Evolutionary conservation across 2,888 invertebrate species (phyloP).

Genomic region (Calephelis perditalis): DNA sequence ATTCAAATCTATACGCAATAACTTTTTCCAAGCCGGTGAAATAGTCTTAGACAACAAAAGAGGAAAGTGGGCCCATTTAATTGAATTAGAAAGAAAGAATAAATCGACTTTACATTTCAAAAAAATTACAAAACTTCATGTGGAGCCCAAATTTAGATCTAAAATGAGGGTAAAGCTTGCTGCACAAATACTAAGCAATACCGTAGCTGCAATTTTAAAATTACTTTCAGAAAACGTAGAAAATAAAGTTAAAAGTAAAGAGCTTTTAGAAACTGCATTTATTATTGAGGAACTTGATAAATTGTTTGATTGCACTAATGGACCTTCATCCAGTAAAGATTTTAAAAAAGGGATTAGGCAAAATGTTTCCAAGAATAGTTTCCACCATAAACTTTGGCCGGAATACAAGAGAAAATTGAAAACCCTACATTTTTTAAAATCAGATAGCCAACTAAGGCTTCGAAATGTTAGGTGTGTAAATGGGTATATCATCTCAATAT

Average conservation of each 20-base stretch:
- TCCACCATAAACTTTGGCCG: not conserved
- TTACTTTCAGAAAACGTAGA: not conserved
- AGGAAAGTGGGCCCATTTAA: constrained; percentile 8
- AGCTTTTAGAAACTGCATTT: not conserved
- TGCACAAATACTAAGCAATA: not conserved
- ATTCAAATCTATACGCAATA: not conserved
- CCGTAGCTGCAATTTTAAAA: not conserved
- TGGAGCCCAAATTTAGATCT: not conserved
- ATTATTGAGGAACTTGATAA: not conserved
- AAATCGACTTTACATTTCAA: not conserved
- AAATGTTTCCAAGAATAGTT: not conserved
- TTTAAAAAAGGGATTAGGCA: not conserved
- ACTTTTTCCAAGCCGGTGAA: not conserved
- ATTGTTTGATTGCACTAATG: not conserved
- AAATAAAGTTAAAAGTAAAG: not conserved
- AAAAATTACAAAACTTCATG: not conserved
- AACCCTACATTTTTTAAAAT: not conserved
- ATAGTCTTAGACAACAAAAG: not conserved
- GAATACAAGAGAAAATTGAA: not conserved
- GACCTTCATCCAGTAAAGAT: not conserved
- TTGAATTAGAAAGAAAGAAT: not conserved
- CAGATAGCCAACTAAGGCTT: not conserved
- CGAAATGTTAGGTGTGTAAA: not conserved
- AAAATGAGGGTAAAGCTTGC: not conserved
- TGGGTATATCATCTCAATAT: not conserved